These are phyloP conservation scores for Andrena minutula DNA, from an alignment of 2,888 invertebrate species.

Conservation along the genomic window DNA sequence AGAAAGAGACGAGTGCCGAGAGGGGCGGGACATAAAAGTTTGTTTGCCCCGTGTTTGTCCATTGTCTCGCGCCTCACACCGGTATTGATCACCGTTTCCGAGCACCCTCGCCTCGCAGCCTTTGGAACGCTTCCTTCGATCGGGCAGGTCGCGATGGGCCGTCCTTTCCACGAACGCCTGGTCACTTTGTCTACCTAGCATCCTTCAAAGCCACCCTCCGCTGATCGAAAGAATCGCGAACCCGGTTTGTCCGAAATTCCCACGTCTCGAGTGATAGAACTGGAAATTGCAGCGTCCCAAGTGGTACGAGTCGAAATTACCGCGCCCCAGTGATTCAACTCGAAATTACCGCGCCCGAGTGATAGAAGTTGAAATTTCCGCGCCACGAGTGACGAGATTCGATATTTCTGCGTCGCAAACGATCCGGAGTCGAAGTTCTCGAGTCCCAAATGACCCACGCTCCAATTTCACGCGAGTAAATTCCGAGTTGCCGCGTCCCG, in stretches of 20 bases:
- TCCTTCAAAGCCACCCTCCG: no score
- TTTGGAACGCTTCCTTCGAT: slow-evolving; percentile 37
- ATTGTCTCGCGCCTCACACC: slow-evolving; percentile 53
- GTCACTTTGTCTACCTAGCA: slow-evolving; percentile 19
- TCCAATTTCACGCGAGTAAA: no score
- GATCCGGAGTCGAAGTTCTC: no score
- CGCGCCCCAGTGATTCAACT: no score
- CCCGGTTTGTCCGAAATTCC: background rate
- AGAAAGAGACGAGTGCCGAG: slow-evolving; percentile 53
- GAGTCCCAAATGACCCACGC: no score
- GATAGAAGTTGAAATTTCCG: no score
- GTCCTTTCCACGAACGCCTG: slow-evolving; percentile 17
- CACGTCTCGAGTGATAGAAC: background rate
- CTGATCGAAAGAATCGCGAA: background rate
- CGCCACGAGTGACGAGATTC: no score
- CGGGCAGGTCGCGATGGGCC: slow-evolving; percentile 4
- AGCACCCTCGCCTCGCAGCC: slow-evolving; percentile 51
- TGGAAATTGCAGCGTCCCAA: no score
- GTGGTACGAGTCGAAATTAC: no score
- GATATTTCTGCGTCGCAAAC: no score
- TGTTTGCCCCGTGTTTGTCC: slow-evolving; percentile 56
- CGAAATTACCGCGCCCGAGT: no score
- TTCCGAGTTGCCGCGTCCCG: no score
- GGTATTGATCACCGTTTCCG: slow-evolving; percentile 66
- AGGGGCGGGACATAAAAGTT: slow-evolving; percentile 51